Evolutionary conservation across 2,113 vertebrate species (phyloP), one percentile per base, ranked within the genome.

Genomic region (Vidua chalybeata): DNA sequence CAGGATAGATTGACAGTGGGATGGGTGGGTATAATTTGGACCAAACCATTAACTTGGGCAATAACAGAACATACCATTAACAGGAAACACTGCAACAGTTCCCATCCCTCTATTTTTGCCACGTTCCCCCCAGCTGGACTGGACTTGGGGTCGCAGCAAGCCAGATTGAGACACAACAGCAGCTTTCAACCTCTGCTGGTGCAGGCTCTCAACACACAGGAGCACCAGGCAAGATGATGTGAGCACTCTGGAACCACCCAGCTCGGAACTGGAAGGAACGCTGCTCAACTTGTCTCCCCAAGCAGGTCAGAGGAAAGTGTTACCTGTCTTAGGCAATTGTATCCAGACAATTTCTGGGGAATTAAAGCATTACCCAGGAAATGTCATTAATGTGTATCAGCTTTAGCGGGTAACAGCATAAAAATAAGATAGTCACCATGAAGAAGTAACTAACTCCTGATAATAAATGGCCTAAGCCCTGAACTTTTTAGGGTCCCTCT

Each of bases 261-360:
- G 7, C 48, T n/a, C 77, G 35, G 12, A 62, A 52, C 11, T 12
- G 35, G 35, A 35, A 35, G 31, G 46, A 12, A 13, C 9, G 0
- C 8, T 17, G 26, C 0, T 64, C 41, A 35, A 35, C 90, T 89
- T 16, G 1, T 7, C 39, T 35, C 17, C 11, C 24, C 56, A 51
- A 8, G 15, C 2, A 27, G 0, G 1, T 4, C n/a, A 31, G 7
- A 13, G 27, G 10, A 15, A 63, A 67, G 17, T 0, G 6, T 8
- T 11, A 2, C 15, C 27, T 26, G 7, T 9, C 39, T 12, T 11
- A 8, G 33, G 9, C 24, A 43, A 18, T 3, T 51, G 9, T 24
- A 27, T 8, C 15, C 35, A 19, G 22, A 31, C 7, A 64, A 2
- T 59, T 55, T 55, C 64, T 30, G 49, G 9, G 18, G 9, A 61